Evolutionary conservation across 2,797 vertebrate genomes (phyloP), one percentile per base, ranked within the genome.

Genomic region (Microchirus variegatus): DNA sequence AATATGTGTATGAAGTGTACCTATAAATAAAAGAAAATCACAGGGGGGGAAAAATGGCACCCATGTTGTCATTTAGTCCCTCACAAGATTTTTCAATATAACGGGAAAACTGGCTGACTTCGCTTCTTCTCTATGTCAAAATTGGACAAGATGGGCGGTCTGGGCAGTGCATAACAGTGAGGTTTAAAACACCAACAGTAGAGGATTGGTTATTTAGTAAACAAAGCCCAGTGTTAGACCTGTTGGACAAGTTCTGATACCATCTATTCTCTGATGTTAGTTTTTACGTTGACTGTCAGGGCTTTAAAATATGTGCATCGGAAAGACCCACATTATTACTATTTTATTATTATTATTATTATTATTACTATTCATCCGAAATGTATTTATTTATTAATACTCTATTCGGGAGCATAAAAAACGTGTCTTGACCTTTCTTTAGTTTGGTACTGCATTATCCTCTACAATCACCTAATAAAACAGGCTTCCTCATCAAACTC

Each of bases 141-240:
- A 6, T 31, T 31, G 31, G 31, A 31, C 31, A 31, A 31, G 8
- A 31, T 31, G 7, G 6, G 6, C 31, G 8, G 31, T 6, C 7
- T 31, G 31, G 5, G 65, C 68, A 67, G 58, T 37, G 58, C 52
- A 78, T 70, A 48, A 70, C 75, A 80, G 78, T 61, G 59, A 64
- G 13, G 10, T 10, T 46, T 46, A 52, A 55, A 52, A 40, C 55
- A 70, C 43, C 26, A 61, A 78, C 65, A 81, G 74, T 47, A 70
- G 44, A 76, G 69, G 54, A 60, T 37, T 53, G 22, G 48, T 13
- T 91, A 78, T 90, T 88, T 83, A 70, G 82, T 81, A 86, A 89
- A 90, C 81, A 84, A 62, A 75, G 59, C 13, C 48, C 57, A 46
- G 57, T 71, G 77, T 71, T 57, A 67, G 72, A 89, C 83, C 81